These are phyloP conservation scores for Alviniconcha strummeri DNA, from an alignment of 2,888 invertebrate genomes.

Conservation along the genomic window DNA sequence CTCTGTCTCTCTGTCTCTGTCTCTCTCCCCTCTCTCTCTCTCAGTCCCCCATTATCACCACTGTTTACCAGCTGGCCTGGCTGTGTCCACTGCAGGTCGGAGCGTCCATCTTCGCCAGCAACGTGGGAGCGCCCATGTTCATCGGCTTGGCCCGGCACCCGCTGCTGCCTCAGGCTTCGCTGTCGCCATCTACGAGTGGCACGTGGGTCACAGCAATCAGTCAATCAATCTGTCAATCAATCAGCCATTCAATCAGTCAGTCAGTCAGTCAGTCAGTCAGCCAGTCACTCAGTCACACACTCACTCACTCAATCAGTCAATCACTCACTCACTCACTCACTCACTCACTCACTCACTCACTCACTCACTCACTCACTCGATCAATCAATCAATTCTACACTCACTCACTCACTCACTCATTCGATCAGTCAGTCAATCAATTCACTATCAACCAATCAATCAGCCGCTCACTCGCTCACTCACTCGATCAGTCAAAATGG, in stretches of 20 bases:
- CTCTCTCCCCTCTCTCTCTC: conserved; percentile 6
- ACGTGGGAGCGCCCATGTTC: conserved; percentile 67
- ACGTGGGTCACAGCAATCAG: conserved; percentile 44
- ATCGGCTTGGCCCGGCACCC: conserved; percentile 69
- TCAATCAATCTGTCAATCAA: no score
- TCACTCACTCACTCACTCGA: not conserved
- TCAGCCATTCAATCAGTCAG: no score
- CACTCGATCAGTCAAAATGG: not conserved
- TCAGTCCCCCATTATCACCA: not conserved
- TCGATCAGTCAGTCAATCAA: not conserved
- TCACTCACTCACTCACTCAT: no score
- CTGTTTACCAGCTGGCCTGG: no score
- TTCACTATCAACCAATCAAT: not conserved
- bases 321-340: not conserved
- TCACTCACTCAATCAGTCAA: not conserved
- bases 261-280: no score
- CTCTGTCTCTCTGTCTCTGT: not conserved
- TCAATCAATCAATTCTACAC: no score
- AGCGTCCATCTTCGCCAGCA: conserved; percentile 60
- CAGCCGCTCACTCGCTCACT: no score
- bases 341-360: not conserved
- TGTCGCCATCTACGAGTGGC: conserved; percentile 69
- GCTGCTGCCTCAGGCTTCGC: conserved; percentile 65
- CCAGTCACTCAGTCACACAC: no score
- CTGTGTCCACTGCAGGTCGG: conserved; percentile 40